Base-by-base conservation (phyloP, 2,113 vertebrate species). In the Tympanuchus pallidicinctus region DNA sequence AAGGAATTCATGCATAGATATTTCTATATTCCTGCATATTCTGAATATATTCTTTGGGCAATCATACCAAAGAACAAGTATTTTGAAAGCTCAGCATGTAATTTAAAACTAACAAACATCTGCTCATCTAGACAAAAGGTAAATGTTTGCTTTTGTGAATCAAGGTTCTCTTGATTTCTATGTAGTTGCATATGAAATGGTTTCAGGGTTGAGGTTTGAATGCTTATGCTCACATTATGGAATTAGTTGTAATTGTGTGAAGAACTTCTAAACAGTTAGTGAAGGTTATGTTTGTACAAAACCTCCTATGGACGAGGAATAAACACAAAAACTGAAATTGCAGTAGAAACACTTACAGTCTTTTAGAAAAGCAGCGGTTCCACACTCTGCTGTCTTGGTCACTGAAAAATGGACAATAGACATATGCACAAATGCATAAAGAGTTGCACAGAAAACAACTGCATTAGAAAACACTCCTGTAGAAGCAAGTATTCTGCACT, bases 1-100 rank as follows among this genome's bases (percentile, higher is more conserved):
- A 50, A 25, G 1, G 0, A 66, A 64, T 81, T 38, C 24, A 71
- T 74, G 47, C 2, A 30, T 43, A 48, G 0, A 0, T 40, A 66
- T 4, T 32, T 78, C 20, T 63, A 63, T 82, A 56, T 67, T 56
- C 9, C 43, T 6, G 3, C 77, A 8, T 87, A 79, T 81, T 87
- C 52, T 50, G 47, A 87, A 60, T 77, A 40, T 63, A 80, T 88
- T 73, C 17, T 42, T 87, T 76, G 10, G 52, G 59, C 65, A 16
- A 54, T 60, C 21, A 15, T 36, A 43, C 2, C 25, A 57, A 78
- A 75, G 11, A 7, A 45, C 30, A 28, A 73, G 24, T 36, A 50
- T 63, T 86, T 86, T 87, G 38, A 88, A 88, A 78, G 30, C 4
- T 81, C 71, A 83, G 22, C 20, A 36, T 66, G 27, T 32, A 54